These are phyloP conservation scores for Drosophila kanekoi DNA, from an alignment of 2,888 invertebrate genomes.

Conservation along the genomic window DNA sequence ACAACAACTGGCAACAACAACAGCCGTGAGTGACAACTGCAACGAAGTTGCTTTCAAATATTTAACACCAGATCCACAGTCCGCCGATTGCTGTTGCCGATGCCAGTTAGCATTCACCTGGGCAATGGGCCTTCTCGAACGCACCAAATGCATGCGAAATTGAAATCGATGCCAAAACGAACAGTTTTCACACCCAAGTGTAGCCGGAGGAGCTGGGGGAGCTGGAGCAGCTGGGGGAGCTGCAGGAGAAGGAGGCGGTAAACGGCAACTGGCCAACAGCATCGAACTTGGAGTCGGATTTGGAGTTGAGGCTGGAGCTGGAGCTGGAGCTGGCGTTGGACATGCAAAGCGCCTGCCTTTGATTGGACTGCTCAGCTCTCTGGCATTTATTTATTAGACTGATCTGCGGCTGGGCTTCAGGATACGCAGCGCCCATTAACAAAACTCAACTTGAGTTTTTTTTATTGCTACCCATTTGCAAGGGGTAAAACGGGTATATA, in stretches of 20 bases:
- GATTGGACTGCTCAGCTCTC: slow-evolving; percentile 40
- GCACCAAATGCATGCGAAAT: slow-evolving; percentile 69
- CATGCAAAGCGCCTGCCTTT: slow-evolving; percentile 39
- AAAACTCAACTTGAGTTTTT: slow-evolving; percentile 50
- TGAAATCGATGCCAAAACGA: slow-evolving; percentile 58
- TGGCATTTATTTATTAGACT: slow-evolving; percentile 63
- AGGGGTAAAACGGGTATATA: too few species aligned
- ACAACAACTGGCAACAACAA: slow-evolving; percentile 24
- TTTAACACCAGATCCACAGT: slow-evolving; percentile 62
- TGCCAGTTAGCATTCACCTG: slow-evolving; percentile 1
- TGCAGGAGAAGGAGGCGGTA: background rate
- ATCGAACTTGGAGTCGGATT: background rate
- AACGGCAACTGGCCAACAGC: slow-evolving; percentile 21
- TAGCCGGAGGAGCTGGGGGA: background rate
- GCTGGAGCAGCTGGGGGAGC: too few species aligned
- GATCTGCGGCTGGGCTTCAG: slow-evolving; percentile 17
- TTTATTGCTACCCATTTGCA: background rate
- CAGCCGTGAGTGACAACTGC: slow-evolving; percentile 69
- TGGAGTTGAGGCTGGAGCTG: background rate
- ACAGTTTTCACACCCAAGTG: slow-evolving; percentile 58
- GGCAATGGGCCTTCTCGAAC: slow-evolving; percentile 30
- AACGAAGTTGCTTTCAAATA: slow-evolving; percentile 74
- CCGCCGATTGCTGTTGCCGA: background rate
- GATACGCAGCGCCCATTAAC: slow-evolving; percentile 40
- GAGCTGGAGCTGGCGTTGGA: background rate